A percentile compares a stretch with the other conserved stretches of the same genome.
phyloP scores from a whole-genome alignment of 2,888 invertebrate genomes.

The Incurvaria masculella region DNA sequence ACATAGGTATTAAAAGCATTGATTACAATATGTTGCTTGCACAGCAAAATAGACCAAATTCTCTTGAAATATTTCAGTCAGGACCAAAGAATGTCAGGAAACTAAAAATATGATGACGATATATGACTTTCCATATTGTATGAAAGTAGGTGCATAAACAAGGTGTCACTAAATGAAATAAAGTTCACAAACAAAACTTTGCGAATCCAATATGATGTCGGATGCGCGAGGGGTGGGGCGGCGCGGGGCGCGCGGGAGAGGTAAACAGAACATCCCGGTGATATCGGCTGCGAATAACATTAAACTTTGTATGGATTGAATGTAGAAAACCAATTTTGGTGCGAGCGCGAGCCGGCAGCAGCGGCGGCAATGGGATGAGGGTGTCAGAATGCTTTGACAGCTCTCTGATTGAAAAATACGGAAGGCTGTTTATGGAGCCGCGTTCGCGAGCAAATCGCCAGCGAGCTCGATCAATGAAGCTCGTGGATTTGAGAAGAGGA shows the following conservation, averaged over 20 bases:
- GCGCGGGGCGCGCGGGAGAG: conserved; percentile 21
- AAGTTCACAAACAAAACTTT: conserved; percentile 57
- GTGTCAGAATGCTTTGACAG: conserved; percentile 62
- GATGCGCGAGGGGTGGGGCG: conserved; percentile 30
- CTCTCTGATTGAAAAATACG: conserved; percentile 63
- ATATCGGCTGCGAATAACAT: conserved; percentile 59
- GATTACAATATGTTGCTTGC: too few species aligned
- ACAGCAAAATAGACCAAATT: too few species aligned
- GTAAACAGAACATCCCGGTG: conserved; percentile 57
- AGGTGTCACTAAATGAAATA: conserved; percentile 40
- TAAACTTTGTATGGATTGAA: conserved; percentile 59
- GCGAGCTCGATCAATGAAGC: too few species aligned
- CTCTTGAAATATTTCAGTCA: too few species aligned
- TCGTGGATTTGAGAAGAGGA: too few species aligned
- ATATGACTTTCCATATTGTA: too few species aligned
- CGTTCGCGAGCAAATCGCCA: conserved; percentile 24
- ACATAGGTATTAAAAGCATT: too few species aligned
- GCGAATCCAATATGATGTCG: conserved; percentile 57
- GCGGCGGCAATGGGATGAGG: conserved; percentile 59
- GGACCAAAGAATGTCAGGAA: too few species aligned
- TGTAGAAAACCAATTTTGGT: conserved; percentile 60
- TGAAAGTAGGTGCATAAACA: too few species aligned
- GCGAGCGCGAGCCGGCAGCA: conserved; percentile 55
- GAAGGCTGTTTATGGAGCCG: conserved; percentile 57
- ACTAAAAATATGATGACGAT: too few species aligned